Percentiles rank a stretch among this genome's conserved stretches.
These are phyloP conservation scores for Charaxes varanes DNA, from an alignment of 1,140 invertebrate species.

Conservation along the genomic window DNA sequence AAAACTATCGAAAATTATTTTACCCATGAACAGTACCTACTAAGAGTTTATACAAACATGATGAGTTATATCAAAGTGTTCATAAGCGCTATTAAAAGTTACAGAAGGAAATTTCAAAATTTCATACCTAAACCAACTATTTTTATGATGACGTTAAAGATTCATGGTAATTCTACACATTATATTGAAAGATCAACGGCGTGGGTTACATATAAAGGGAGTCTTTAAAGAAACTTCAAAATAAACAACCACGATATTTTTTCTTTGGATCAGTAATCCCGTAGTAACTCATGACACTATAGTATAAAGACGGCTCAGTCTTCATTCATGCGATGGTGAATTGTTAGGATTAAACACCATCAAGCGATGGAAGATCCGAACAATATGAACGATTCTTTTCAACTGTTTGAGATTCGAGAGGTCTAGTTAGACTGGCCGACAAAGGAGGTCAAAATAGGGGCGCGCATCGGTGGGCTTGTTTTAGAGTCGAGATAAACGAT, in stretches of 20 bases:
- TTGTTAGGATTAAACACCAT: constrained; percentile 40
- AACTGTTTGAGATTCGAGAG: constrained; percentile 18
- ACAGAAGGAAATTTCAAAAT: too few species aligned
- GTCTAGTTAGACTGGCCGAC: constrained; percentile 32
- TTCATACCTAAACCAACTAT: too few species aligned
- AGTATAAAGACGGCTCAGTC: constrained; percentile 35
- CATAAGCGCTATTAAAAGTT: too few species aligned
- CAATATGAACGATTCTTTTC: constrained; percentile 11
- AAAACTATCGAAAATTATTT: too few species aligned
- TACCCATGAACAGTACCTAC: too few species aligned
- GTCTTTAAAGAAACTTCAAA: too few species aligned
- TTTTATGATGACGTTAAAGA: too few species aligned
- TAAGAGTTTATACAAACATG: too few species aligned
- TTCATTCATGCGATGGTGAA: constrained; percentile 42
- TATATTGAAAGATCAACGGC: too few species aligned
- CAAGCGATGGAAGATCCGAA: constrained; percentile 27
- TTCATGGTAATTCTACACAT: too few species aligned
- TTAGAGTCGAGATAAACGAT: neutral
- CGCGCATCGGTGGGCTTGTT: constrained; percentile 26
- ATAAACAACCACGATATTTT: constrained; percentile 26
- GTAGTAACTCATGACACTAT: constrained; percentile 34
- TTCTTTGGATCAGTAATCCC: constrained; percentile 39
- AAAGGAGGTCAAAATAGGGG: constrained; percentile 44
- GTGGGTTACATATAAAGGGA: too few species aligned
- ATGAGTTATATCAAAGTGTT: too few species aligned